These are phyloP conservation scores for Parotocinclus haroldoi DNA, from an alignment of 2,797 vertebrate genomes.

Conservation along the genomic window DNA sequence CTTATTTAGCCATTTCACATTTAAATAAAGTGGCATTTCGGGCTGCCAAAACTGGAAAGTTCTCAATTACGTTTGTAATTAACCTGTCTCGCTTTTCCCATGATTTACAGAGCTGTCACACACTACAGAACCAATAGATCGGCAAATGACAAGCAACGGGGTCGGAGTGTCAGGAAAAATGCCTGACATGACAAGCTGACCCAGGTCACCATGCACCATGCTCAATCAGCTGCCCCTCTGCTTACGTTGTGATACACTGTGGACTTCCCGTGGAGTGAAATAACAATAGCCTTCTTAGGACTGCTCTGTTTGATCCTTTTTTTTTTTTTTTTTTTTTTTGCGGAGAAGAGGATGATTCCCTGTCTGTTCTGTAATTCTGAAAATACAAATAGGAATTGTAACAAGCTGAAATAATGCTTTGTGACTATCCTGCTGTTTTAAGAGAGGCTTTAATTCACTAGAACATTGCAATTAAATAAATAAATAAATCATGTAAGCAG, in stretches of 20 bases:
- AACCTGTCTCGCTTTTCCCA: neutral
- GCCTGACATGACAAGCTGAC: constrained; percentile 26
- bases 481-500: no score
- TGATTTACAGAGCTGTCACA: neutral
- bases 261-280: constrained; percentile 27
- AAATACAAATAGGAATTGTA: neutral
- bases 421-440: no score
- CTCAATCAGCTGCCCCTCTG: constrained; percentile 9
- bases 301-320: no score
- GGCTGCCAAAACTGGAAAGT: neutral
- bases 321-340: neutral
- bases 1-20: neutral
- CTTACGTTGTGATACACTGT: constrained; percentile 5
- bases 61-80: constrained; percentile 12
- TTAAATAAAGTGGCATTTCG: neutral
- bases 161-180: constrained; percentile 31
- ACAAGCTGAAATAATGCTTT: no score
- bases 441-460: no score
- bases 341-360: neutral
- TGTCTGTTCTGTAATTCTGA: neutral
- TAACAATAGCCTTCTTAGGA: neutral
- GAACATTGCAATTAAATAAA: no score
- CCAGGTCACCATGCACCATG: constrained; percentile 17
- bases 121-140: constrained; percentile 4
- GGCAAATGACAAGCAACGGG: constrained; percentile 12